Percentiles rank a stretch among this genome's conserved stretches.
Evolutionary conservation across 1,140 invertebrate species (phyloP).

Genomic region (Drosophila nigromelanica): DNA sequence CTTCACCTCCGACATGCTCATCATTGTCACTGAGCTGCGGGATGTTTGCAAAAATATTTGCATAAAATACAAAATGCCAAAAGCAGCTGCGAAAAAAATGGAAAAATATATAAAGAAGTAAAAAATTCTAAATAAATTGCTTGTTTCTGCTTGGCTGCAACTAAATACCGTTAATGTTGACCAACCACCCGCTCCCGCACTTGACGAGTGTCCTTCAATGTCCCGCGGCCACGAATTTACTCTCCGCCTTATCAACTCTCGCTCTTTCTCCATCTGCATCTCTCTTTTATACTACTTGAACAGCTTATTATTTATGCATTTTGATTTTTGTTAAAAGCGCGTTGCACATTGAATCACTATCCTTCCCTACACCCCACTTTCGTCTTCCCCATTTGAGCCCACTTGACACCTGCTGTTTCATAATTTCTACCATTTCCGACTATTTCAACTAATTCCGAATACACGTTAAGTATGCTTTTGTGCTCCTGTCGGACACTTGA

Average conservation of each 20-base stretch:
- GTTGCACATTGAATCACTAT: constrained; percentile 27
- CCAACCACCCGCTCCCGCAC: constrained; percentile 11
- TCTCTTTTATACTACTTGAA: constrained; percentile 2
- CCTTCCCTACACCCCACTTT: neutral
- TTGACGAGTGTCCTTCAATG: constrained; percentile 18
- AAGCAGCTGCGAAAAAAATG: constrained; percentile 5
- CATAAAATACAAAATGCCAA: constrained; percentile 28
- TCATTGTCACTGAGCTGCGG: constrained; percentile 50
- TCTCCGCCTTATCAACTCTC: neutral
- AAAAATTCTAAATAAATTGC: constrained; percentile 28
- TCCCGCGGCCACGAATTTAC: neutral
- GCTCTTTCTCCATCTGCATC: neutral
- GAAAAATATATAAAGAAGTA: neutral
- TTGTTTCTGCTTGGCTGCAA: constrained; percentile 54
- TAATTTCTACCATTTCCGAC: constrained; percentile 41
- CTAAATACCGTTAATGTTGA: constrained; percentile 61
- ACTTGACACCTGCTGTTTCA: constrained; percentile 62
- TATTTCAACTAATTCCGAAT: constrained; percentile 31
- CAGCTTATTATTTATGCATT: constrained; percentile 69
- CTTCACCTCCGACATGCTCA: constrained; percentile 10
- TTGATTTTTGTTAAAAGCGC: constrained; percentile 62
- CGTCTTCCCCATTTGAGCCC: neutral
- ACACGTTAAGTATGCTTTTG: constrained; percentile 32
- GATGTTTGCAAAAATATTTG: constrained; percentile 43
- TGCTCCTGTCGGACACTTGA: constrained; percentile 7